Evolutionary conservation across 2,888 invertebrate species (phyloP).

Genomic region (Megamerina dolium): DNA sequence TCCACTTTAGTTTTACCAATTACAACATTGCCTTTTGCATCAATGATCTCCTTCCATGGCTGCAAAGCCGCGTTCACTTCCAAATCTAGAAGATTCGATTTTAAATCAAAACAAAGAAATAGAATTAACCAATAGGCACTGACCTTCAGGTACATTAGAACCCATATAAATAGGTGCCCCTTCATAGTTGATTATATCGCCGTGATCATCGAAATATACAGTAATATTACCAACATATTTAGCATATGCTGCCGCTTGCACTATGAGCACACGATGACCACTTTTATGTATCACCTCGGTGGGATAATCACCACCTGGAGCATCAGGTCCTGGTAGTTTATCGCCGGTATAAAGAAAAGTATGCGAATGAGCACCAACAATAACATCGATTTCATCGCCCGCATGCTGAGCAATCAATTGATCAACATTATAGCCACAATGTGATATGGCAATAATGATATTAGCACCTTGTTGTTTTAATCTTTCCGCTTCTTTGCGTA

Average conservation of each 20-base stretch:
- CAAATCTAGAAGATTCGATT: conserved; percentile 51
- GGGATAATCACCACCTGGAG: conserved; percentile 56
- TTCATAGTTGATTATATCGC: conserved; percentile 60
- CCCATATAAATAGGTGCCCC: conserved; percentile 69
- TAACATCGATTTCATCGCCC: conserved; percentile 66
- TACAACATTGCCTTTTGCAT: conserved; percentile 52
- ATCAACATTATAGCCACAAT: conserved; percentile 69
- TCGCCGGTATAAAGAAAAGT: conserved; percentile 65
- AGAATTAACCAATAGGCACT: conserved; percentile 13
- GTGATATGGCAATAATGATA: conserved; percentile 78
- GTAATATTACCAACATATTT: conserved; percentile 74
- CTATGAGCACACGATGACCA: conserved; percentile 53
- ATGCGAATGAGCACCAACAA: conserved; percentile 83
- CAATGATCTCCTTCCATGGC: conserved; percentile 57
- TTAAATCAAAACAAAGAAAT: not conserved
- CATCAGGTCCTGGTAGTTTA: conserved; percentile 55
- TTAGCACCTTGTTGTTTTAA: conserved; percentile 60
- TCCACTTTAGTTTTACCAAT: conserved; percentile 58
- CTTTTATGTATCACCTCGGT: conserved; percentile 56
- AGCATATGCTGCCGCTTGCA: conserved; percentile 67
- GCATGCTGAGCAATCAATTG: conserved; percentile 59
- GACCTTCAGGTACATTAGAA: conserved; percentile 60
- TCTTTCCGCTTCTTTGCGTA: conserved; percentile 61
- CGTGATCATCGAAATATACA: conserved; percentile 62
- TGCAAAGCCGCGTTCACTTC: conserved; percentile 56